phyloP scores from a whole-genome alignment of 1,140 invertebrate species.

The Orchesella cincta region DNA sequence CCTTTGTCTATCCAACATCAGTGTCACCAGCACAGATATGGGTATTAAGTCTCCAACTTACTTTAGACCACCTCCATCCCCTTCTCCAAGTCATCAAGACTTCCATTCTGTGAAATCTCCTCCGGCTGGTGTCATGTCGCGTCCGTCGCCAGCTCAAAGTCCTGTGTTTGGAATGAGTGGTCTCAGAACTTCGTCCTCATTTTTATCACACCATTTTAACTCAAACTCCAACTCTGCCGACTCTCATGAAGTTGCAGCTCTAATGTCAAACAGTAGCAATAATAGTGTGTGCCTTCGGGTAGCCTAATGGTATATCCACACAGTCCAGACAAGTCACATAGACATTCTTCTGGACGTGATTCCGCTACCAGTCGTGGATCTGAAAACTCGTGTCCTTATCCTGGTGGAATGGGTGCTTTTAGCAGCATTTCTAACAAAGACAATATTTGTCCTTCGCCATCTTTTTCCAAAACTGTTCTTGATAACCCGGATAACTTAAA shows the following conservation, averaged over 20 bases:
- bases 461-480: background rate
- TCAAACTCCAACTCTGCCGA: constrained; percentile 24
- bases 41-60: background rate
- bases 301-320: background rate
- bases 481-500: constrained; percentile 1
- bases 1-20: constrained; percentile 2
- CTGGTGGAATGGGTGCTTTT: background rate
- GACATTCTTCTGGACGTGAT: background rate
- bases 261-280: no score
- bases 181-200: background rate
- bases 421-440: background rate
- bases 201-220: constrained; percentile 22
- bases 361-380: constrained; percentile 2
- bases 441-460: background rate
- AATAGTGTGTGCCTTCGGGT: no score
- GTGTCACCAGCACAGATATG: background rate
- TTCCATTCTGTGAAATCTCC: constrained; percentile 20
- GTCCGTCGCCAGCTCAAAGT: background rate
- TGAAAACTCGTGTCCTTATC: background rate
- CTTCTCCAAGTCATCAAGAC: background rate
- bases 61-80: constrained; percentile 19
- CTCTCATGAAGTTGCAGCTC: constrained; percentile 15
- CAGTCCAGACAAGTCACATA: background rate
- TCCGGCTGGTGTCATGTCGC: background rate
- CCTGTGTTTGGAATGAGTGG: background rate